Base-by-base conservation (phyloP, 2,113 vertebrate genomes). In the Rhodinocichla rosea region DNA sequence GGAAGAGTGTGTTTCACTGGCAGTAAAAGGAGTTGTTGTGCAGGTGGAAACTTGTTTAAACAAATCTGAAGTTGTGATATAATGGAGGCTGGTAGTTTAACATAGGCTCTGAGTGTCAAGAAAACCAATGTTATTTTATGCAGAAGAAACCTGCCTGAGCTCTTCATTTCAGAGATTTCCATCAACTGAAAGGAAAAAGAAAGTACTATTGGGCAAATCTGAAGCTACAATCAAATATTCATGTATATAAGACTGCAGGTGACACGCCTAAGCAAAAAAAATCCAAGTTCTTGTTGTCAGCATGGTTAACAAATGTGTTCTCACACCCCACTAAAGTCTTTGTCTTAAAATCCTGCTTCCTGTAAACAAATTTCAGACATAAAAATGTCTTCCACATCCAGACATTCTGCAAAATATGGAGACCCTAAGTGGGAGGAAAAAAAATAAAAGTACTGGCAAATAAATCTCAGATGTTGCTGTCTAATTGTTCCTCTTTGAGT, bases 1-100 rank as follows among this genome's bases (percentile, higher is more conserved):
- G 93, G 92, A 96, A 94, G 67, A 81, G 71, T 65, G 37, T 62
- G 82, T 95, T 96, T 93, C 81, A 88, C 42, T 37, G 93, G 79
- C 40, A 95, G 83, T 95, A 92, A 91, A 94, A 93, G 77, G 63
- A 42, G 87, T 83, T 77, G 93, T 91, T 90, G 83, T 92, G 95
- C 96, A 98, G 96, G 97, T 97, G 92, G 95, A 97, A 89, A 86
- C 89, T 90, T 96, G 84, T 95, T 97, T 95, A 97, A 96, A 97
- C 70, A 94, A 95, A 95, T 77, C 82, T 89, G 45, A 92, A 92
- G 37, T 70, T 90, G 86, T 74, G 87, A 89, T 95, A 93, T 87
- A 96, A 94, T 45, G 62, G 69, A 90, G 53, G 90, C 28, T 84
- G 86, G 71, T 92, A 93, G 67, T 77, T 95, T 81, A 95, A 91